These are phyloP conservation scores for Neocrepidodera transversa DNA, from an alignment of 2,888 invertebrate species.

Conservation along the genomic window DNA sequence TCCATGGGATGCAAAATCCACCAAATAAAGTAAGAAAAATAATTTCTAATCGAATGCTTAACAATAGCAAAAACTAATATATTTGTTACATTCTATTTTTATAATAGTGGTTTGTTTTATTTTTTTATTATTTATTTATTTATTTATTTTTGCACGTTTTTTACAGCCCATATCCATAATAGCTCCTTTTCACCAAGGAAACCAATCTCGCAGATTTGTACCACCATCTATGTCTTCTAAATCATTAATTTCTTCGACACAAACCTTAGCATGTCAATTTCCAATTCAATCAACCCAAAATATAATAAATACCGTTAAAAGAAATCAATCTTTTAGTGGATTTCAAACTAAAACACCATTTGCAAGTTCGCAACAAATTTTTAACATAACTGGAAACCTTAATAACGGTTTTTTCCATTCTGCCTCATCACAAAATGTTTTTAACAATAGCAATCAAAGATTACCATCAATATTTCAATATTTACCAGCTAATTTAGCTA, in stretches of 20 bases:
- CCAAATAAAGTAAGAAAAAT: constrained; percentile 82
- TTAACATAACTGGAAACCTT: constrained; percentile 31
- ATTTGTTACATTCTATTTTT: too few relatives aligned
- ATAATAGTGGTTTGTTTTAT: too few relatives aligned
- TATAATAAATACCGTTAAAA: constrained; percentile 45
- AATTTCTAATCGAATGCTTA: too few relatives aligned
- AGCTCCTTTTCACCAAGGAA: constrained; percentile 63
- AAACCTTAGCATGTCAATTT: constrained; percentile 17
- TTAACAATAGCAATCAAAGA: constrained; percentile 8
- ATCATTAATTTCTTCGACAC: constrained; percentile 37
- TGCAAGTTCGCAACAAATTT: constrained; percentile 27
- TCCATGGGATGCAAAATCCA: constrained; percentile 92
- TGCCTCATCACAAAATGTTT: constrained; percentile 21
- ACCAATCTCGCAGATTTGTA: constrained; percentile 41
- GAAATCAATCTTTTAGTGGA: constrained; percentile 59
- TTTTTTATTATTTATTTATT: constrained; percentile 36
- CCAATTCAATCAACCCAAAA: constrained; percentile 5
- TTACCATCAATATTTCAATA: constrained; percentile 45
- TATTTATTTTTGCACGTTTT: constrained; percentile 55
- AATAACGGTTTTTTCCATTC: constrained; percentile 37
- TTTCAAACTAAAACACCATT: constrained; percentile 46
- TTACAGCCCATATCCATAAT: constrained; percentile 67
- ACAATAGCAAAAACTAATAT: too few relatives aligned
- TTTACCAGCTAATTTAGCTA: constrained; percentile 40
- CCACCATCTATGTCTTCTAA: constrained; percentile 45